Base-by-base conservation (phyloP, 2,113 vertebrate genomes). In the Amblyornis subalaris region DNA sequence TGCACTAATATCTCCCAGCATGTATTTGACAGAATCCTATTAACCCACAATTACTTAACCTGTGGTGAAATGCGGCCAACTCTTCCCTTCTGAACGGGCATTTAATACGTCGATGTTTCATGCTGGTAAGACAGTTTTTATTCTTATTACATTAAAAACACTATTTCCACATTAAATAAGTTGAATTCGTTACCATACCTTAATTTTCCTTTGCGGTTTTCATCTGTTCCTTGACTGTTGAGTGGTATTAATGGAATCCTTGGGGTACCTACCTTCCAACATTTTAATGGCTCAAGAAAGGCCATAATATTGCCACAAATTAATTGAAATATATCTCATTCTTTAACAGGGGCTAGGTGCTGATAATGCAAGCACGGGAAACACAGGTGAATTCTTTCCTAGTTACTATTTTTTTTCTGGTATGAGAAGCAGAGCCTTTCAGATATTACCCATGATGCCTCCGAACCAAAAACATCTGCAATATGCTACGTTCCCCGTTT, bases 391-490 rank as follows among this genome's bases (percentile, higher is more conserved):
- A 69, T 75, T 80, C 25, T 81, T 84, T 45, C 57, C 72, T 50
- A 85, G 24, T 36, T 45, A 44, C 15, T 44, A 7, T 29, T n/a
- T 50, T 44, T 65, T 64, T 36, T 65, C 33, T 10, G 0, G 24
- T 38, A 53, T 19, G 28, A 71, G 71, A 77, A 83, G 75, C 71
- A 44, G 24, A 89, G 78, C 12, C 85, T 85, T 74, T 61, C 51
- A 47, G 44, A n/a, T 38, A 71, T 66, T 90, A 80, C 91, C 90
- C 92, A 90, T 74, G 64, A 88, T 85, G 74, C 93, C 81, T 76
- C 83, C 38, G 82, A 86, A 83, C 69, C 57, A 33, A 89, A 69
- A 96, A 86, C 92, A 95, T 85, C 93, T 95, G 92, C 95, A 96
- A 84, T 86, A 93, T 90, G 93, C 94, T 94, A 33, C 0, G 0